Evolutionary conservation across 1,140 invertebrate genomes (phyloP).

Genomic region (Listronotus oregonensis): DNA sequence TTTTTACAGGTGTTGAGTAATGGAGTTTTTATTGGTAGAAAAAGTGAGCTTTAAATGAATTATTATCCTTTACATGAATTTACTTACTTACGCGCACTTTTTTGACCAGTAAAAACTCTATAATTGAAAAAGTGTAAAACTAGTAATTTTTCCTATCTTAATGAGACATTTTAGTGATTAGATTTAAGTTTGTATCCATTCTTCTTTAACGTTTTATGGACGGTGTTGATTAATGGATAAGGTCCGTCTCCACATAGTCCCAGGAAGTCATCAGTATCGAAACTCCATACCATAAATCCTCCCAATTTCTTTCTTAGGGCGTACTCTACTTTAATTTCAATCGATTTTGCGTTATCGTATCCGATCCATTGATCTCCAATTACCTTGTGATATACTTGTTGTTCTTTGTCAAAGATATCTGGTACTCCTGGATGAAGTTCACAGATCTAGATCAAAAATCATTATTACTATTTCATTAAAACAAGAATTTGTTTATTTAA

Average conservation of each 20-base stretch:
- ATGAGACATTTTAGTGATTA: not conserved
- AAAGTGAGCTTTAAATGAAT: no score
- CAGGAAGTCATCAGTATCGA: slow-evolving; percentile 75
- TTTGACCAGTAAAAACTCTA: no score
- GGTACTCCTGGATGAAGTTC: slow-evolving; percentile 54
- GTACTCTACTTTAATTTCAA: slow-evolving; percentile 55
- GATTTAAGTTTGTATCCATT: slow-evolving; percentile 14
- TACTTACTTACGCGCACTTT: no score
- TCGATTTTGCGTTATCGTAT: slow-evolving; percentile 51
- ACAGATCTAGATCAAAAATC: slow-evolving; percentile 53
- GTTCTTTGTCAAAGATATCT: slow-evolving; percentile 47
- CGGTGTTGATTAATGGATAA: slow-evolving; percentile 63
- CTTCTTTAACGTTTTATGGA: slow-evolving; percentile 9
- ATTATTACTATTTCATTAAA: not conserved
- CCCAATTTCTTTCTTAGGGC: slow-evolving; percentile 60
- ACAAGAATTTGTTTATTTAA: not conserved
- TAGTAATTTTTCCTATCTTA: no score
- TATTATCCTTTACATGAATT: no score
- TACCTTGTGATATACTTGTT: slow-evolving; percentile 46
- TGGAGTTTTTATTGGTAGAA: no score
- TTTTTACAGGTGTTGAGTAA: no score
- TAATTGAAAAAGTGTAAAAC: no score
- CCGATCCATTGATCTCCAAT: slow-evolving; percentile 53
- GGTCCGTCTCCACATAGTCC: slow-evolving; percentile 61
- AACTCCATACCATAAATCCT: slow-evolving; percentile 74